Conservation (phyloP, 2,888 invertebrate genomes). For the Drosophila eohydei region DNA sequence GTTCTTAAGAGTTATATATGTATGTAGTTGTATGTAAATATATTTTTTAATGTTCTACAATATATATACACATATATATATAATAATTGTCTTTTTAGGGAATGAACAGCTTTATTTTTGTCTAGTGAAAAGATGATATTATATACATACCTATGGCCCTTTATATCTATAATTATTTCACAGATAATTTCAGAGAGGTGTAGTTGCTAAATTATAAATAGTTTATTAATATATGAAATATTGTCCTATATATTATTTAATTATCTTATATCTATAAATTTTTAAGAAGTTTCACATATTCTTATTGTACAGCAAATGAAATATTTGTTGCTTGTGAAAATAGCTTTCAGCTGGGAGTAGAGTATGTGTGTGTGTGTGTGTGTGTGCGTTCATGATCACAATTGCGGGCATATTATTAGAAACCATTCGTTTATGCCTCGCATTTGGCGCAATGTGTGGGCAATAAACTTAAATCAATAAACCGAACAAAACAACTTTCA, state of each 20-base stretch:
- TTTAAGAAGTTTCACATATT: not conserved
- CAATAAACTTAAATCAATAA: constrained; percentile 79
- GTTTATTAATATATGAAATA: too few relatives aligned
- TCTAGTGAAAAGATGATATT: too few relatives aligned
- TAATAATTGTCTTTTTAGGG: too few relatives aligned
- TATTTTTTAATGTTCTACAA: not conserved
- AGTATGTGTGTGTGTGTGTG: not conserved
- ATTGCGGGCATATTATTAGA: constrained; percentile 40
- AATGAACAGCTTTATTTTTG: too few relatives aligned
- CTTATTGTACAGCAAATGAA: not conserved
- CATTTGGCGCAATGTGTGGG: constrained; percentile 59
- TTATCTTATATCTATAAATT: too few relatives aligned
- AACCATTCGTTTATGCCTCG: constrained; percentile 43
- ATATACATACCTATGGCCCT: too few relatives aligned
- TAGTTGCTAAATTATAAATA: too few relatives aligned
- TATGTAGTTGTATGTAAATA: not conserved
- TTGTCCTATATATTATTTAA: too few relatives aligned
- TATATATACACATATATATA: too few relatives aligned
- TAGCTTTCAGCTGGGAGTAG: not conserved
- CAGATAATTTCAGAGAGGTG: too few relatives aligned
- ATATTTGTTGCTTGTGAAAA: not conserved
- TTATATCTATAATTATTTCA: too few relatives aligned
- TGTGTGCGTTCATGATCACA: constrained; percentile 39
- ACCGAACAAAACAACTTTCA: constrained; percentile 69
- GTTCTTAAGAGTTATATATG: not conserved